Conservation (phyloP, 2,888 invertebrate species). For the Steinernema hermaphroditum region DNA sequence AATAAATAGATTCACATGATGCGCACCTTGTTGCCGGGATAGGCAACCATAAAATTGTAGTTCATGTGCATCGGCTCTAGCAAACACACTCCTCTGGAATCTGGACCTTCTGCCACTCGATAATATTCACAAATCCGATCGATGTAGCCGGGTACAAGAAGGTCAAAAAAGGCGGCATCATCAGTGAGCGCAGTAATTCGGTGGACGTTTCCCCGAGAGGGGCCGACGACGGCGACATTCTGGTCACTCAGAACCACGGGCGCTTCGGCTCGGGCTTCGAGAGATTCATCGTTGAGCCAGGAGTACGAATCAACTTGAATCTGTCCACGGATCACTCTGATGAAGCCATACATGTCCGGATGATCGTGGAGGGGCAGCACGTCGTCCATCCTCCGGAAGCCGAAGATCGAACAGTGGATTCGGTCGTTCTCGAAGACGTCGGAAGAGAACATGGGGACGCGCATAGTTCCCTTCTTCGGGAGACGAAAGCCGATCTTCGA, state of each 20-base stretch:
- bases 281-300: conserved; percentile 35
- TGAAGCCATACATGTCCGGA: conserved; percentile 50
- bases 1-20: too few relatives aligned
- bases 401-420: conserved; percentile 37
- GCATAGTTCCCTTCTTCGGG: background rate
- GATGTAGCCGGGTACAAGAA: conserved; percentile 53
- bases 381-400: conserved; percentile 35
- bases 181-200: conserved; percentile 45
- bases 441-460: background rate
- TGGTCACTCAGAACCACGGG: conserved; percentile 27
- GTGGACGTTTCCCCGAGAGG: conserved; percentile 46
- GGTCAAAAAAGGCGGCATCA: conserved; percentile 57
- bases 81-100: background rate
- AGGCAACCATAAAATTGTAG: background rate
- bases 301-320: conserved; percentile 46
- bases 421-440: background rate
- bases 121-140: conserved; percentile 6
- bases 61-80: background rate
- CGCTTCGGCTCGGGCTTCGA: background rate
- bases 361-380: conserved; percentile 58
- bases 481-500: background rate
- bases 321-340: conserved; percentile 50
- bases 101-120: background rate
- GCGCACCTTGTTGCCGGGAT: background rate
- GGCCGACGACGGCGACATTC: conserved; percentile 39